These are phyloP conservation scores for Misgurnus mizolepis DNA, from an alignment of 2,113 vertebrate species.

Conservation along the genomic window DNA sequence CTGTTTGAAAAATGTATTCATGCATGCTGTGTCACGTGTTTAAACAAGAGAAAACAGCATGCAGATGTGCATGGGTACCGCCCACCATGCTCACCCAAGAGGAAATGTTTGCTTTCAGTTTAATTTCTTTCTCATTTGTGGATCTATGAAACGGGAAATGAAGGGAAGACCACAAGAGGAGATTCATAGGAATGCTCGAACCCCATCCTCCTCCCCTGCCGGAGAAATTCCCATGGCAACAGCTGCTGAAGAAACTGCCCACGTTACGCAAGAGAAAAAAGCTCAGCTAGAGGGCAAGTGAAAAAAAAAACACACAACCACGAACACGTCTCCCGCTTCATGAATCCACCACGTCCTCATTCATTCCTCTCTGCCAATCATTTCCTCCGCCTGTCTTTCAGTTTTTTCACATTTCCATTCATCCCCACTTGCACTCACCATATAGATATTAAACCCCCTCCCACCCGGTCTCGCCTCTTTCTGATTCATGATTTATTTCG, in stretches of 20 bases:
- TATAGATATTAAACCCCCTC: not conserved
- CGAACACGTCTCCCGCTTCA: constrained; percentile 14
- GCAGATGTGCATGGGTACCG: not conserved
- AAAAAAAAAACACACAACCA: constrained; percentile 30
- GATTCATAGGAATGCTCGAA: constrained; percentile 30
- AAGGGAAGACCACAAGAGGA: not conserved
- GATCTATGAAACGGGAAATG: not conserved
- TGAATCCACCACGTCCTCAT: not conserved
- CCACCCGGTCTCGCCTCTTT: constrained; percentile 6
- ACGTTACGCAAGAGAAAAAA: constrained; percentile 82
- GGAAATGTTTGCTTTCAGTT: not conserved
- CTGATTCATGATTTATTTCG: not conserved
- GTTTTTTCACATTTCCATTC: constrained; percentile 1
- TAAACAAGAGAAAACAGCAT: too few species aligned
- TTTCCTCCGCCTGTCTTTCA: not conserved
- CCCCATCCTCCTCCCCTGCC: constrained; percentile 72
- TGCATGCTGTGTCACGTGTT: too few species aligned
- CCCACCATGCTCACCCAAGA: not conserved
- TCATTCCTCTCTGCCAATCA: constrained; percentile 38
- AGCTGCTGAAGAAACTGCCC: constrained; percentile 72
- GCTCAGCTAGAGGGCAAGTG: constrained; percentile 65
- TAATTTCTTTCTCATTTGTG: constrained; percentile 15
- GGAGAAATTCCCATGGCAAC: constrained; percentile 87
- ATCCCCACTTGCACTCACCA: not conserved
- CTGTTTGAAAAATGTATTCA: too few species aligned